Percentiles rank a stretch among this genome's conserved stretches.
phyloP scores from a whole-genome alignment of 2,797 vertebrate species.

The Megaceryle alcyon region DNA sequence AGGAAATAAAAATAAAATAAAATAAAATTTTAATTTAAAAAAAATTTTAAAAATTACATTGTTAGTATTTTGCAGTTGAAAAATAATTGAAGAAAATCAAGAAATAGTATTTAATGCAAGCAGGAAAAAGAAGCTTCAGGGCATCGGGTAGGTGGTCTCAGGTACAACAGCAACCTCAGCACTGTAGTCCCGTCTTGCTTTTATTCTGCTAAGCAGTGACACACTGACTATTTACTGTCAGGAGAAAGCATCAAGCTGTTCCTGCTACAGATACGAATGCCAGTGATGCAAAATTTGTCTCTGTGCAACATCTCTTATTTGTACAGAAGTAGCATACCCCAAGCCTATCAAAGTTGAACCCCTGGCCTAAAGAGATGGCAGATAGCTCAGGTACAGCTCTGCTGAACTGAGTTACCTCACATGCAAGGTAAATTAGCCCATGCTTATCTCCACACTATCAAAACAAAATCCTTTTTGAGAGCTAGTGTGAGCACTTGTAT shows the following conservation, averaged over 20 bases:
- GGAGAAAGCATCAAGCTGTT: not conserved
- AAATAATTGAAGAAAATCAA: conserved; percentile 28
- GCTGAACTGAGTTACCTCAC: not conserved
- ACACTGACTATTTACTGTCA: not conserved
- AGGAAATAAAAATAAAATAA: not conserved
- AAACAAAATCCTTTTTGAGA: not conserved
- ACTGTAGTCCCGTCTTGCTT: not conserved
- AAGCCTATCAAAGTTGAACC: not conserved
- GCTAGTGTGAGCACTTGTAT: not conserved
- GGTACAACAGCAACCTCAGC: not conserved
- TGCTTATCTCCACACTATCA: not conserved
- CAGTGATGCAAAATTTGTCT: not conserved
- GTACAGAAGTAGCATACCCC: not conserved
- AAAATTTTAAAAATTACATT: not conserved
- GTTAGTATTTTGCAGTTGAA: conserved; percentile 19
- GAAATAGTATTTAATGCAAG: not conserved
- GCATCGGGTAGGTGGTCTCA: not conserved
- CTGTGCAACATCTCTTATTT: not conserved
- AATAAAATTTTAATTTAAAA: not conserved
- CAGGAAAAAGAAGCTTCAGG: not conserved
- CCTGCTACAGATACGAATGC: not conserved
- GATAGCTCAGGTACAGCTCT: not conserved
- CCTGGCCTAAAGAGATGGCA: not conserved
- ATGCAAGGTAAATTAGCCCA: not conserved
- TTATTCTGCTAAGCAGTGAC: not conserved